A percentile compares a stretch with the other conserved stretches of the same genome.
phyloP scores from a whole-genome alignment of 2,113 vertebrate species.

The Nesogale talazaci region DNA sequence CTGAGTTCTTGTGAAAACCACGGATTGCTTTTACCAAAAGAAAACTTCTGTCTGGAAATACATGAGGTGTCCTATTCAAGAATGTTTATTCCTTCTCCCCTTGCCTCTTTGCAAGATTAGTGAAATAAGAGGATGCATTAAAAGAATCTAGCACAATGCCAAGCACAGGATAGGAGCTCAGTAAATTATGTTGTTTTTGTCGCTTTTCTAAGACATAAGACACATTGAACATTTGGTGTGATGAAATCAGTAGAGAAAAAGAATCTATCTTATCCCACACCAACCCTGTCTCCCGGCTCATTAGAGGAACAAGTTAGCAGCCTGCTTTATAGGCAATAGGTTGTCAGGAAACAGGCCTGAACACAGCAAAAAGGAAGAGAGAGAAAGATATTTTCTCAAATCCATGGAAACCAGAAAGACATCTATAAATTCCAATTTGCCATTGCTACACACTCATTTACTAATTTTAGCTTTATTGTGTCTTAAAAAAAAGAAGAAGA shows the following conservation, averaged over 20 bases:
- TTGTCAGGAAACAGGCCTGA: constrained; percentile 43
- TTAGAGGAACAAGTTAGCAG: not conserved
- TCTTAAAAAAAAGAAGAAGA: not conserved
- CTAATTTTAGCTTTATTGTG: constrained; percentile 62
- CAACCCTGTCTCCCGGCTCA: not conserved
- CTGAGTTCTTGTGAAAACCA: constrained; percentile 4
- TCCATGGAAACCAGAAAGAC: constrained; percentile 37
- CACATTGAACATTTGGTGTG: not conserved
- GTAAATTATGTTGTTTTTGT: not conserved
- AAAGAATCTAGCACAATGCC: constrained; percentile 3
- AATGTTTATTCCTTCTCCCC: not conserved
- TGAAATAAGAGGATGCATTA: not conserved
- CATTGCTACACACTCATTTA: constrained; percentile 26
- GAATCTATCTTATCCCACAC: not conserved
- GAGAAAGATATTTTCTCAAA: constrained; percentile 22
- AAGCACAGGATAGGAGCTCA: not conserved
- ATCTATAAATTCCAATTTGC: constrained; percentile 47
- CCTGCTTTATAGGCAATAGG: not conserved
- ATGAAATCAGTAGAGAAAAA: not conserved
- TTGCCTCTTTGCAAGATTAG: not conserved
- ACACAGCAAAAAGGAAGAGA: not conserved
- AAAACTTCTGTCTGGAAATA: not conserved
- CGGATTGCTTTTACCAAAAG: not conserved
- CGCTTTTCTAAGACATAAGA: constrained; percentile 26
- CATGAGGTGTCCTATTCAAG: not conserved